Evolutionary conservation across 2,113 vertebrate genomes (phyloP).

Genomic region (Anthoscopus minutus): DNA sequence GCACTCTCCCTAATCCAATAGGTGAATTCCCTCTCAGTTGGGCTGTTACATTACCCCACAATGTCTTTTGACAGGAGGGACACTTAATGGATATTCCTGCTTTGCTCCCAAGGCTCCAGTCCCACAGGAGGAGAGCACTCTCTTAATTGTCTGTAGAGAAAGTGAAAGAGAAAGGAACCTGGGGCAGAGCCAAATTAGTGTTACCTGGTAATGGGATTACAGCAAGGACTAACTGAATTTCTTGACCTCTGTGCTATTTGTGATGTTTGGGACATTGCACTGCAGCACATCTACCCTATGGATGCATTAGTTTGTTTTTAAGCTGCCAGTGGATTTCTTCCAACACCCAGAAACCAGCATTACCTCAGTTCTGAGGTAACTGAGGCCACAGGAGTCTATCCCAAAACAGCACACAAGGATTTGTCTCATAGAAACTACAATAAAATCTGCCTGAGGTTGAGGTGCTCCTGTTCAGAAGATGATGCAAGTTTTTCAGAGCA

Average conservation of each 20-base stretch:
- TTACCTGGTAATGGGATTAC: neutral
- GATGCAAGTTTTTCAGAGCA: neutral
- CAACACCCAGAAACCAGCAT: neutral
- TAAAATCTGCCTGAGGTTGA: neutral
- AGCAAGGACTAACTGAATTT: neutral
- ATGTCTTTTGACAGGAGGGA: neutral
- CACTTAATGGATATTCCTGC: neutral
- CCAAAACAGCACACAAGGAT: neutral
- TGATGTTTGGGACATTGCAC: no score
- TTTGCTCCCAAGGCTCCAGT: neutral
- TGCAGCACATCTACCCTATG: neutral
- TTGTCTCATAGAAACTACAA: neutral
- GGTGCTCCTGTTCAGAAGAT: rapidly evolving
- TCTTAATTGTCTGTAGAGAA: neutral
- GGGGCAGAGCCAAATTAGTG: neutral
- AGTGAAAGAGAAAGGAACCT: neutral
- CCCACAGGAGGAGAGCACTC: neutral
- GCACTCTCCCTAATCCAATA: neutral
- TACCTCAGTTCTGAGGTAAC: neutral
- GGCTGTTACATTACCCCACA: neutral
- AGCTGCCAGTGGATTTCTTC: neutral
- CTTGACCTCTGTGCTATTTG: no score
- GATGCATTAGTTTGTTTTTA: neutral
- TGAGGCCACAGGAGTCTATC: neutral
- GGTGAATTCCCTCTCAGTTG: neutral